A percentile compares a stretch with the other conserved stretches of the same genome.
Evolutionary conservation across 2,888 invertebrate species (phyloP).

Genomic region (Trichopoda pennipes): DNA sequence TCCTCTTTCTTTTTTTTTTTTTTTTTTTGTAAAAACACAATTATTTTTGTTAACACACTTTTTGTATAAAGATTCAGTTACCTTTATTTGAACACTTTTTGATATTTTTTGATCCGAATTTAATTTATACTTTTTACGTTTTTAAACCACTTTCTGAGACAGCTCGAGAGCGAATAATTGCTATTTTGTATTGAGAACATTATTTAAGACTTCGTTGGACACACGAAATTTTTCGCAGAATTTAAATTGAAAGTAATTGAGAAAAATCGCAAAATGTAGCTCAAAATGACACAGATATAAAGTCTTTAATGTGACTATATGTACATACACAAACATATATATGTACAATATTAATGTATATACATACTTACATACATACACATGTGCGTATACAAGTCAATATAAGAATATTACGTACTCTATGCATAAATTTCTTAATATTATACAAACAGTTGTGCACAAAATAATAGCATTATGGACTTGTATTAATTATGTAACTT

Average conservation of each 20-base stretch:
- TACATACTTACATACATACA: background rate
- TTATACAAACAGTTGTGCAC: conserved; percentile 16
- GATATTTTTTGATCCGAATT: conserved; percentile 47
- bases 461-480: background rate
- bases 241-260: conserved; percentile 69
- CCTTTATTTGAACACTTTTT: conserved; percentile 34
- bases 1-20: conserved; percentile 7
- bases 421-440: background rate
- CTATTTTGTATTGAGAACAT: conserved; percentile 64
- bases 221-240: conserved; percentile 65
- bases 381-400: background rate
- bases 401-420: background rate
- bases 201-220: conserved; percentile 65
- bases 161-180: conserved; percentile 67
- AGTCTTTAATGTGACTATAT: conserved; percentile 41
- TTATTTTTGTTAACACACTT: background rate
- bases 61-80: conserved; percentile 25
- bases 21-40: conserved; percentile 8
- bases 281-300: conserved; percentile 65
- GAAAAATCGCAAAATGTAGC: conserved; percentile 65
- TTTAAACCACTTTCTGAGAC: conserved; percentile 65
- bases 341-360: background rate
- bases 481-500: too few relatives aligned
- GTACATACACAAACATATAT: background rate
- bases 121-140: conserved; percentile 13